These are phyloP conservation scores for Pterostichus madidus DNA, from an alignment of 2,888 invertebrate species.

Conservation along the genomic window DNA sequence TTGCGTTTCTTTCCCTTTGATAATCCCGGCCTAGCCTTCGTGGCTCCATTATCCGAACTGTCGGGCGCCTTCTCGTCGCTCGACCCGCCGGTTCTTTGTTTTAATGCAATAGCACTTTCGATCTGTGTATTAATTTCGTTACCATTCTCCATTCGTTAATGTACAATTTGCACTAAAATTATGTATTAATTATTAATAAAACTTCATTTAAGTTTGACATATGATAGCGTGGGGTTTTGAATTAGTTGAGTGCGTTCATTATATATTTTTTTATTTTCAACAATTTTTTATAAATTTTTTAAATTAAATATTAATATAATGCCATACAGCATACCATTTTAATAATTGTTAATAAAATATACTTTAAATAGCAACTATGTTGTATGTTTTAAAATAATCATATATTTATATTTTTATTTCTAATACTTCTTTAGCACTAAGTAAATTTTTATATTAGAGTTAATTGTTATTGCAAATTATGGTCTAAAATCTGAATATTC, in stretches of 20 bases:
- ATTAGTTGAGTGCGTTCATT: constrained; percentile 58
- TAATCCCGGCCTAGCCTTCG: constrained; percentile 50
- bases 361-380: too few relatives aligned
- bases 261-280: neutral
- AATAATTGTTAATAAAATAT: too few relatives aligned
- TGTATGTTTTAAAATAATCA: too few relatives aligned
- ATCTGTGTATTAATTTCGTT: constrained; percentile 53
- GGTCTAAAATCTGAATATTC: too few relatives aligned
- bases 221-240: constrained; percentile 65
- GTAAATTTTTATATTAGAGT: too few relatives aligned
- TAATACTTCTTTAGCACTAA: too few relatives aligned
- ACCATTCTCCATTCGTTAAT: constrained; percentile 59
- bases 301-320: too few relatives aligned
- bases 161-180: constrained; percentile 44
- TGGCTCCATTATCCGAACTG: constrained; percentile 72
- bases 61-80: constrained; percentile 75
- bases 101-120: constrained; percentile 34
- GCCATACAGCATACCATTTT: too few relatives aligned
- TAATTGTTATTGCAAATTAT: too few relatives aligned
- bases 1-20: constrained; percentile 84
- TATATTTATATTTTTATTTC: too few relatives aligned
- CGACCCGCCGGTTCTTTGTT: constrained; percentile 69
- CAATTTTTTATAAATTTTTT: too few relatives aligned
- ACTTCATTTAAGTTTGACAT: constrained; percentile 65
- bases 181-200: constrained; percentile 48